Conservation (phyloP, 2,113 vertebrate species). For the Montifringilla adamsi region DNA sequence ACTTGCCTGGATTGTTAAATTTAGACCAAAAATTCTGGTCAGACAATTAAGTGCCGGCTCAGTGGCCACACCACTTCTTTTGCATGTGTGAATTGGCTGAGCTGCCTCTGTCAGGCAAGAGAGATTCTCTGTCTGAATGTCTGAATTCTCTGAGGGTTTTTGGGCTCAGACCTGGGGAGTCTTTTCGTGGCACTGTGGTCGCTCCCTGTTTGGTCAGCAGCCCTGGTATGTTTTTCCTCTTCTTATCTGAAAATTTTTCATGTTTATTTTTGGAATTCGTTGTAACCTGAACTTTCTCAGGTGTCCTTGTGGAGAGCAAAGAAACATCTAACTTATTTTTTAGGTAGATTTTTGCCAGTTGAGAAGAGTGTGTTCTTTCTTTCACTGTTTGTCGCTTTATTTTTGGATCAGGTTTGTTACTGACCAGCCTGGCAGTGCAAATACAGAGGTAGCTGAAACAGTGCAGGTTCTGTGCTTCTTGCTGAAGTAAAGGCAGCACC, state of each 20-base stretch:
- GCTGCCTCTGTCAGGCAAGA: neutral
- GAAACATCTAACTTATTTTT: neutral
- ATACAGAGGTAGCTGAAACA: conserved; percentile 15
- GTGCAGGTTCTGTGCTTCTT: conserved; percentile 9
- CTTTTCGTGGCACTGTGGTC: neutral
- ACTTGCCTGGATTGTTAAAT: neutral
- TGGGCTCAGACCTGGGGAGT: neutral
- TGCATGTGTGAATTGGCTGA: neutral
- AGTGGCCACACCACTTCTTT: neutral
- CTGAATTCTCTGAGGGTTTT: neutral
- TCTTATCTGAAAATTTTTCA: neutral
- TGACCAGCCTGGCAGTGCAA: conserved; percentile 36
- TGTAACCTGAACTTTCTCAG: neutral
- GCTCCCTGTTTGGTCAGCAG: neutral
- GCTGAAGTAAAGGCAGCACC: neutral
- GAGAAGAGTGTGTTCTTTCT: conserved; percentile 46
- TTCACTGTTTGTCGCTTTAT: conserved; percentile 50
- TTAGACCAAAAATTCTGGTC: conserved; percentile 11
- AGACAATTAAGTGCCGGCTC: neutral
- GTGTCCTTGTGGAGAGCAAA: neutral
- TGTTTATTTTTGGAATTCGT: conserved; percentile 14
- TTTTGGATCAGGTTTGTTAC: conserved; percentile 58
- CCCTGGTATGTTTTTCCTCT: neutral
- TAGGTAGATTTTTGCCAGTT: neutral
- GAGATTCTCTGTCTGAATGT: neutral